Conservation (phyloP, 2,888 invertebrate genomes). For the Aethes cnicana region DNA sequence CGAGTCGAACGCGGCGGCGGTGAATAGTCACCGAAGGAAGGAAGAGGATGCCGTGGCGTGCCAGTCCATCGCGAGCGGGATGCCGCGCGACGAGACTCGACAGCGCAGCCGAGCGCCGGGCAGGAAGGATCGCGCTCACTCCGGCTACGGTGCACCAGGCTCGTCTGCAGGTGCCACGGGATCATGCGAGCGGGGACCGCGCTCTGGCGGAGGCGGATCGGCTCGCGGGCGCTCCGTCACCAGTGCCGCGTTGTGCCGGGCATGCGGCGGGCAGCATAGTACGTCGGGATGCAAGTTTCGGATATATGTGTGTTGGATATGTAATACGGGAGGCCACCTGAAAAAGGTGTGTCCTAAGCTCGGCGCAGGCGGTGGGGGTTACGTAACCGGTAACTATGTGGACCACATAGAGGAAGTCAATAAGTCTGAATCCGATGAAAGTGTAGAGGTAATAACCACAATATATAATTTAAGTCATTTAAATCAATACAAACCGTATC, state of each 20-base stretch:
- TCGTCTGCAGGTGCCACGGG: not conserved
- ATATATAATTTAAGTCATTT: not conserved
- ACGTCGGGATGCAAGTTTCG: not conserved
- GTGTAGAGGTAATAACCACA: not conserved
- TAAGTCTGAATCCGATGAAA: not conserved
- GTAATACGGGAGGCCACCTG: not conserved
- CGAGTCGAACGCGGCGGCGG: not conserved
- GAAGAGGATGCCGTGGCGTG: not conserved
- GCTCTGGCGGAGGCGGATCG: not conserved
- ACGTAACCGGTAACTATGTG: not conserved
- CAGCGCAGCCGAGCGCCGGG: not conserved
- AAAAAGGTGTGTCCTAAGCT: not conserved
- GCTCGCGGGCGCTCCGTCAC: not conserved
- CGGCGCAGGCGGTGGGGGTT: not conserved
- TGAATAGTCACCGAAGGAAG: too few relatives aligned
- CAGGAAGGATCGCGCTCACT: not conserved
- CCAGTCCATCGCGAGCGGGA: not conserved
- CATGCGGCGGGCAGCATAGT: not conserved
- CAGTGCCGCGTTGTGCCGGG: not conserved
- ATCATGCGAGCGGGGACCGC: too few relatives aligned
- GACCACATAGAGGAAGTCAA: not conserved
- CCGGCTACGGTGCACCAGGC: not conserved
- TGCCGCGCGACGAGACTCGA: not conserved
- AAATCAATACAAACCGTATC: not conserved
- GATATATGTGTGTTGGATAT: not conserved